Evolutionary conservation across 2,888 invertebrate genomes (phyloP), one percentile per base, ranked within the genome.

Genomic region (Acronicta psi): DNA sequence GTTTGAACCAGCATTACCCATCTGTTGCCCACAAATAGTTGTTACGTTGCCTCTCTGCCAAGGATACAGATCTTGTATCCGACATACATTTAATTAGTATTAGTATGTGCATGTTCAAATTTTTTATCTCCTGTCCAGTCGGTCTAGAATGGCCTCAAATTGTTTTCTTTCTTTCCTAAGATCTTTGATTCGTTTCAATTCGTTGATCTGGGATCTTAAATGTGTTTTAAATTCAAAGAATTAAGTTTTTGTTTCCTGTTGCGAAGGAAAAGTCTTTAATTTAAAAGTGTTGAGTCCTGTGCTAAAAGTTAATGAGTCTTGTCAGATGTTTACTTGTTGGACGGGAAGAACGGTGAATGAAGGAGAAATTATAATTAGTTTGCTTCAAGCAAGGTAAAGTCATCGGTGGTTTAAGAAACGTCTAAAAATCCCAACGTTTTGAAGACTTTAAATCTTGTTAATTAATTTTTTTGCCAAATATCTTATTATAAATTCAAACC

Each of bases 211-310:
- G 41, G 17, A 54, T 58, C 51, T 53, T 69, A 62, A 70, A 62
- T 50, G 60, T 66, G 58, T 67, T 80, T 79, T 71, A 70, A 74
- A 75, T 75, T 59, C 38, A 65, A 62, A 69, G 51, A 73, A 77
- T 75, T 69, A 67, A 69, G 57, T 59, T 75, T 64, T 68, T 62
- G 55, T 70, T 69, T 73, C 53, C 43, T 54, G 51, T 51, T 56
- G 34, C 54, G 16, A 51, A 46, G 25, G 41, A 25, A 46, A 55
- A 55, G 49, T 66, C 37, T 59, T 72, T 64, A 60, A 69, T 73
- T 74, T 65, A 70, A 70, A 74, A 56, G 68, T 61, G 55, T 66
- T 49, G 54, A 46, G 59, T 57, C 54, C 49, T 70, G 65, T 70
- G 36, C 42, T 70, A 54, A 59, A 67, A 57, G 64, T 71, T 71